Evolutionary conservation across 2,888 invertebrate species (phyloP), one percentile per base, ranked within the genome.

Genomic region (Cordilura impudica): DNA sequence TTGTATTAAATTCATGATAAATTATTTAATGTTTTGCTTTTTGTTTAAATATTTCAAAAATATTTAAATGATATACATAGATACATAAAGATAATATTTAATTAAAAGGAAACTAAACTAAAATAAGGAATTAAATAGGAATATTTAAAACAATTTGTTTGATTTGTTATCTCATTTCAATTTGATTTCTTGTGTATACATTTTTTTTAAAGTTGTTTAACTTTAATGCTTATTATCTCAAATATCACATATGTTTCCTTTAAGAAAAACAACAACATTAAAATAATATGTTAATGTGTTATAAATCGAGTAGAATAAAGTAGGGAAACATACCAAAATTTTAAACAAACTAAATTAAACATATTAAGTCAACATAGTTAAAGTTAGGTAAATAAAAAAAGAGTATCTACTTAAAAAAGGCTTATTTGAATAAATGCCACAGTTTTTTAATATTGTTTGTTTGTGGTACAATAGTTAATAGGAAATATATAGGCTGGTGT

Each of bases 181-280:
- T 78, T 73, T 74, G 58, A 60, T 61, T 71, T 51, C 66, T 65
- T 53, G 43, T 70, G 54, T 77, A 39, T 58, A 8, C 2, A 47
- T 43, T 39, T 58, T 26, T 53, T 53, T 14, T 75, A 76, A 74
- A 76, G 56, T 67, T 54, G 14, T 58, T 49, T 65, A 26, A 66
- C 43, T 78, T 83, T 83, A 84, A 85, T 83, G 78, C 85, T 87
- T 87, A 87, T 87, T 87, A 87, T 87, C 87, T 87, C 87, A 86
- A 75, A 82, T 87, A 87, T 87, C 87, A 87, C 87, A 87, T 87
- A 84, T 84, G 86, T 84, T 84, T 86, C 85, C 85, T 72, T 73
- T 58, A 23, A n/a, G n/a, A n/a, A n/a, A 47, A 58, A 60, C 35
- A 56, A 56, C 56, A 65, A n/a, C n/a, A n/a, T n/a, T n/a, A n/a